Base-by-base conservation (phyloP, 2,797 vertebrate genomes). In the Clarias laeviceps region DNA sequence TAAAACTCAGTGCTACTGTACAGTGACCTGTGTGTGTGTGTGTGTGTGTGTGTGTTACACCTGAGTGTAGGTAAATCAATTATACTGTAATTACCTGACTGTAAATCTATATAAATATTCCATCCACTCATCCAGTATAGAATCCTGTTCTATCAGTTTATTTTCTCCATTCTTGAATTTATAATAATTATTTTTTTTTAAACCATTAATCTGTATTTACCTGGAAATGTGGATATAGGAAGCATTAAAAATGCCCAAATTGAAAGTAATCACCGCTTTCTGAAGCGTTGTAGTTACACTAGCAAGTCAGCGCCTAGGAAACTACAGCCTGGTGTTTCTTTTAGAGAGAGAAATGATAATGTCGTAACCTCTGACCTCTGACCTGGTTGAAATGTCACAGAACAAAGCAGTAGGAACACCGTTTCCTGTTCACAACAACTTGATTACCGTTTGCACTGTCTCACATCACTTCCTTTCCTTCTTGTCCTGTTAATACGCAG, bases 51-150 rank as follows among this genome's bases (percentile, higher is more conserved):
- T 45, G 40, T 45, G 20, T 9, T 22, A 72, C 0, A 34, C 12
- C 14, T 0, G 37, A 22, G 18, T 22, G 68, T 40, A 11, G 34
- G 3, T 11, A 12, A 70, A 40, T 40, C 22, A 24, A 70, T n/a
- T 2, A 1, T 24, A 2, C 22, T 12, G 9, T 45, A 45, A 40
- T 70, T 4, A 37, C 7, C 18, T 12, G 8, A 45, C 22, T 45
- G 37, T 37, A 22, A 37, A 1, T 5, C 32, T 69, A 9, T 69
- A 9, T 4, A 69, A 20, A 37, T 5, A 5, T 34, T 5, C 64
- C 27, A 0, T 0, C 14, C n/a, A 5, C 11, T 15, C 32, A 69
- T 1, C 18, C 0, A 37, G 1, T 9, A 22, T 1, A 3, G 11
- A 4, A 11, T 1, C 15, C 24, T 11, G 9, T 40, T 37, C 18